phyloP scores from a whole-genome alignment of 1,140 invertebrate species.

The Physella acuta region DNA sequence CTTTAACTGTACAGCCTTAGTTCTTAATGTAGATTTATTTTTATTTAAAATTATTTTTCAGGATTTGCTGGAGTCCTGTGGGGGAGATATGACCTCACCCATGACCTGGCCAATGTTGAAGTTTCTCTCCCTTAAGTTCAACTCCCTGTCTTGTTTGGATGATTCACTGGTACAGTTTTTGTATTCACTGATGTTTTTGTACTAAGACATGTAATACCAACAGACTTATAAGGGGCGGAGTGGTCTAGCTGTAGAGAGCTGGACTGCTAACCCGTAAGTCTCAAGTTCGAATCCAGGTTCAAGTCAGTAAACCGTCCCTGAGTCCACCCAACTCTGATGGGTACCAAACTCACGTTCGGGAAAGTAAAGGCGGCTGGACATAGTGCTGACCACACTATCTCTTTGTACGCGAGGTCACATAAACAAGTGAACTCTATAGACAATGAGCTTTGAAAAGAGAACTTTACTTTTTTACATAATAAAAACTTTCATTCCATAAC shows the following conservation, averaged over 20 bases:
- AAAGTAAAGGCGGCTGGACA: too few species aligned
- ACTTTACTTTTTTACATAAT: neutral
- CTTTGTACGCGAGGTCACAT: too few species aligned
- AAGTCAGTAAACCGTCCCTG: neutral
- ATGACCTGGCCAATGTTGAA: constrained; percentile 39
- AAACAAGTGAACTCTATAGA: too few species aligned
- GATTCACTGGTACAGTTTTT: constrained; percentile 36
- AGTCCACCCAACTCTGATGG: neutral
- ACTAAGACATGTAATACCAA: neutral
- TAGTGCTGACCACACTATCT: too few species aligned
- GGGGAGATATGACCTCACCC: constrained; percentile 39
- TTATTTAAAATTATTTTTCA: constrained; percentile 18
- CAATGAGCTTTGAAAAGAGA: neutral
- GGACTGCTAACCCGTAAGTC: neutral
- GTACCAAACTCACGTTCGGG: too few species aligned
- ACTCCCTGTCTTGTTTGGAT: constrained; percentile 35
- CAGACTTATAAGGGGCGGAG: neutral
- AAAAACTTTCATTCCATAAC: too few species aligned
- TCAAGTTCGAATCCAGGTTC: neutral
- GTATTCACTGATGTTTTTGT: neutral
- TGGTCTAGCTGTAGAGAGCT: neutral
- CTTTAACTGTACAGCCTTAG: neutral
- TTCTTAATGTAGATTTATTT: neutral
- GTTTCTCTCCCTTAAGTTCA: constrained; percentile 33
- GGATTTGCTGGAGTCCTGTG: constrained; percentile 45